Evolutionary conservation across 2,797 vertebrate genomes (phyloP).

Genomic region (Sebastes paucispinis): DNA sequence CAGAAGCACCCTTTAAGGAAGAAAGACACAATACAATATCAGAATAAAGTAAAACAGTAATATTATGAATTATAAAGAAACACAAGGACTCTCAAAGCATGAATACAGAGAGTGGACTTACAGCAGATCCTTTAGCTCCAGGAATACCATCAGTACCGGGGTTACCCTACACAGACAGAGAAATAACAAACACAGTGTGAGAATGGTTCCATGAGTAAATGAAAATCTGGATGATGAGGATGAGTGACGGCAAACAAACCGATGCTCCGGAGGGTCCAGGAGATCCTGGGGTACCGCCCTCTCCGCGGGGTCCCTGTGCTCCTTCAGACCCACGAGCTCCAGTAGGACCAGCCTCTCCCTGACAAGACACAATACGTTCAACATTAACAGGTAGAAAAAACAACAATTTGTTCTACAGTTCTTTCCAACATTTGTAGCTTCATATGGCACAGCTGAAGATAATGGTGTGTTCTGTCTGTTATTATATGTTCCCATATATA

Average conservation of each 20-base stretch:
- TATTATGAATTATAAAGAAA: neutral
- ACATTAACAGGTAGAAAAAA: neutral
- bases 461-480: neutral
- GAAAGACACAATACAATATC: constrained; percentile 7
- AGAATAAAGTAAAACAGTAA: constrained; percentile 8
- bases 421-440: neutral
- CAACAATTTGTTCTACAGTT: neutral
- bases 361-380: constrained; percentile 17
- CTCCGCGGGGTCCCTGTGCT: constrained; percentile 91
- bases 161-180: constrained; percentile 85
- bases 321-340: constrained; percentile 94
- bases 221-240: constrained; percentile 61
- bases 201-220: neutral
- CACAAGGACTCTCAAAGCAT: neutral
- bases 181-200: neutral
- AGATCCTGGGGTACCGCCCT: constrained; percentile 93
- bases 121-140: constrained; percentile 94
- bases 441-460: neutral
- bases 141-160: constrained; percentile 96
- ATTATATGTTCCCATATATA: neutral
- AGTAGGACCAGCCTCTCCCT: constrained; percentile 97
- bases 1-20: constrained; percentile 86
- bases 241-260: constrained; percentile 57
- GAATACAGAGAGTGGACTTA: constrained; percentile 75
- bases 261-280: constrained; percentile 93